Evolutionary conservation across 2,888 invertebrate genomes (phyloP).

Genomic region (Lasius platythorax): DNA sequence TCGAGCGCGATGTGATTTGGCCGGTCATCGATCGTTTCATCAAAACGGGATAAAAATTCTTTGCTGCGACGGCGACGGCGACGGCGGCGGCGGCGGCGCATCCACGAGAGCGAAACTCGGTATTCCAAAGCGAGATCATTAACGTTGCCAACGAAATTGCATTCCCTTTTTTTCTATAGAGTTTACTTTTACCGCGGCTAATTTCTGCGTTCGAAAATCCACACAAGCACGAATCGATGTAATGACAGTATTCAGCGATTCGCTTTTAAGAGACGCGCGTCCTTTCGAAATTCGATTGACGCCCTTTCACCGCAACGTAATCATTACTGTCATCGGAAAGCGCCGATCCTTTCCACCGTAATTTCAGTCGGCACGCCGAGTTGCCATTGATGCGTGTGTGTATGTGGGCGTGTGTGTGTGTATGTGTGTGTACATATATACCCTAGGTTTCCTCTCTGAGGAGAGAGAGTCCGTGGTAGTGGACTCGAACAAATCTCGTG

Average conservation of each 20-base stretch:
- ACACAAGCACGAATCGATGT: constrained; percentile 22
- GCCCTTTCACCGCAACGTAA: constrained; percentile 66
- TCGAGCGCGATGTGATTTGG: constrained; percentile 59
- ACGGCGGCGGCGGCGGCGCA: constrained; percentile 22
- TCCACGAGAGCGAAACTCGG: background rate
- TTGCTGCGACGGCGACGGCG: constrained; percentile 17
- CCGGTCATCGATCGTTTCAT: constrained; percentile 73
- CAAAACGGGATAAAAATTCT: constrained; percentile 56
- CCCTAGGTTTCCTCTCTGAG: constrained; percentile 43
- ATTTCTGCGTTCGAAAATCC: constrained; percentile 49
- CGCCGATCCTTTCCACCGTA: constrained; percentile 73
- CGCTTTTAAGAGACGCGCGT: constrained; percentile 39
- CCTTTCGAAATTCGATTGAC: constrained; percentile 69
- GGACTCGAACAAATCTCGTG: constrained; percentile 71
- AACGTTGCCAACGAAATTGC: background rate
- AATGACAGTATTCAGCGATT: constrained; percentile 43
- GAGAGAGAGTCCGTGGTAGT: constrained; percentile 60
- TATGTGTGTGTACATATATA: constrained; percentile 23
- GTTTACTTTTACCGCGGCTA: constrained; percentile 20
- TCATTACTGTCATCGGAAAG: constrained; percentile 78
- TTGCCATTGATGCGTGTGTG: constrained; percentile 47
- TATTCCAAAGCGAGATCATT: constrained; percentile 5
- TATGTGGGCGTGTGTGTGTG: background rate
- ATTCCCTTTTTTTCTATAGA: background rate
- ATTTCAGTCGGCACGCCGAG: constrained; percentile 68